These are phyloP conservation scores for Drosophila bunnanda DNA, from an alignment of 2,888 invertebrate species.

Conservation along the genomic window DNA sequence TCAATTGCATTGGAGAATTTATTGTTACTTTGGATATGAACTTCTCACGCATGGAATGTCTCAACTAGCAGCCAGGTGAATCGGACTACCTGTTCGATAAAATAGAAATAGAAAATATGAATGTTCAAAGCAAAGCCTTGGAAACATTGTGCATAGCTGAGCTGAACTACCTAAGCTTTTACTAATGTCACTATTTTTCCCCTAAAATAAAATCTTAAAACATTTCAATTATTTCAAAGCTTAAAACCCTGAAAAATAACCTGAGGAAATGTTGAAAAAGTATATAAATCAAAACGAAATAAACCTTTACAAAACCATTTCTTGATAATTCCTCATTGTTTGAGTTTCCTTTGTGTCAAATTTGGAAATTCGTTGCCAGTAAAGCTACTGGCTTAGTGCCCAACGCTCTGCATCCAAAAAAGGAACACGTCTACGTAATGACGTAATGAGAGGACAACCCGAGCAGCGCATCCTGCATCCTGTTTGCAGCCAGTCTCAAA, in stretches of 20 bases:
- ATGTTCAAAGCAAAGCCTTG: neutral
- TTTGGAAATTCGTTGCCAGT: neutral
- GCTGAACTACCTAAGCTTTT: neutral
- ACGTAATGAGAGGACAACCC: constrained; percentile 1
- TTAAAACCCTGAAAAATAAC: neutral
- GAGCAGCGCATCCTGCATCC: neutral
- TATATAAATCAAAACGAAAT: too few species aligned
- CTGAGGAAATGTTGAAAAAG: too few species aligned
- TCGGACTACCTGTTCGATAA: neutral
- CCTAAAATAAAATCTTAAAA: neutral
- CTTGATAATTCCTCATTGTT: neutral
- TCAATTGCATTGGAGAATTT: constrained; percentile 9
- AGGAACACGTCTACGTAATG: constrained; percentile 13
- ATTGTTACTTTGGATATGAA: neutral
- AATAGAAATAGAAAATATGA: constrained; percentile 7
- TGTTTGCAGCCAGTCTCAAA: neutral
- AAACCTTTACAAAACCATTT: neutral
- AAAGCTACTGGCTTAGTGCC: neutral
- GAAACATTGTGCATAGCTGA: neutral
- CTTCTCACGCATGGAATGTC: constrained; percentile 2
- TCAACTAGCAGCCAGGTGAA: neutral
- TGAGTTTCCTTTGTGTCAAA: neutral
- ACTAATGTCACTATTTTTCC: neutral
- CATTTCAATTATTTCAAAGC: neutral
- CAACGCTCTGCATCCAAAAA: neutral